phyloP scores from a whole-genome alignment of 1,140 invertebrate genomes.

The Holcopasites calliopsidis region DNA sequence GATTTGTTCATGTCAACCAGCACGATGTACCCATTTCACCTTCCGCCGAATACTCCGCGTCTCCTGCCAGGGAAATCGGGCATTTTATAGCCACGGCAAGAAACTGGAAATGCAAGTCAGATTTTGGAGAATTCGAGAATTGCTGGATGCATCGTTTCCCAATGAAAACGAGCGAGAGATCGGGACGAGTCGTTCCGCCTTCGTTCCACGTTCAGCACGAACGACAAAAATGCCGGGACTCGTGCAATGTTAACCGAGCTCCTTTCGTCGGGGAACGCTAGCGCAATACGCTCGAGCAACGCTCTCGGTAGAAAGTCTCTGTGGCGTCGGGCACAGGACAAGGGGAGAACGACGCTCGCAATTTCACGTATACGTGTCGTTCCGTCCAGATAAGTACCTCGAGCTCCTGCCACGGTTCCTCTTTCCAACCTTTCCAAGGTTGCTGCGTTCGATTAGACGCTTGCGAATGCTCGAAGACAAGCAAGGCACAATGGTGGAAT shows the following conservation, averaged over 20 bases:
- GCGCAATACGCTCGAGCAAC: slow-evolving; percentile 13
- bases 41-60: background rate
- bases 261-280: background rate
- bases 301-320: slow-evolving; percentile 26
- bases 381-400: slow-evolving; percentile 14
- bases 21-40: background rate
- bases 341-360: background rate
- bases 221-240: slow-evolving; percentile 24
- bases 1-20: background rate
- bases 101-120: slow-evolving; percentile 16
- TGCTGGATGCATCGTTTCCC: background rate
- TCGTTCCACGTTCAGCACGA: background rate
- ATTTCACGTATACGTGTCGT: slow-evolving; percentile 22
- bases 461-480: background rate
- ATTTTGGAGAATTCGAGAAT: background rate
- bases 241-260: slow-evolving; percentile 27
- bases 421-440: slow-evolving; percentile 28
- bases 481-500: background rate
- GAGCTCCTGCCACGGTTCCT: slow-evolving; percentile 8
- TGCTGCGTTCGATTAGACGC: slow-evolving; percentile 24
- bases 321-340: slow-evolving; percentile 2
- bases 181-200: background rate
- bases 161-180: background rate
- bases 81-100: slow-evolving; percentile 3
- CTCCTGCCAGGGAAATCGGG: background rate